Evolutionary conservation across 2,888 invertebrate species (phyloP), one percentile per base, ranked within the genome.

Genomic region (Orchestes rusci): DNA sequence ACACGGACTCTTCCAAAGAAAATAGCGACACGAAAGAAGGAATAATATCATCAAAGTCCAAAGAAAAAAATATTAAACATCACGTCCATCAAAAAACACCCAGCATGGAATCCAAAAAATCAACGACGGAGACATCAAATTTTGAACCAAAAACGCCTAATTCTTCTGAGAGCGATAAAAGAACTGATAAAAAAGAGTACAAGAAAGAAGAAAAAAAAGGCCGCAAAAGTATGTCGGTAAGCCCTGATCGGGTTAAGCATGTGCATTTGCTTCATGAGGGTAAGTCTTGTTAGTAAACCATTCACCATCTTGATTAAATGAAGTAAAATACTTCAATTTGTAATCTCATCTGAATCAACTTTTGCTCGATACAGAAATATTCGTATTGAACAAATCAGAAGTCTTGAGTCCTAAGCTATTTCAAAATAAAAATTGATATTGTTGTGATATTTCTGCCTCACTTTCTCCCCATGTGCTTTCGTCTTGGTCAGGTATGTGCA

Each of bases 21-120:
- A 45, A 37, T 19, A 8, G 38, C 3, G 34, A 44, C 8, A 16
- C 18, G 5, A 45, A 48, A 30, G 48, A 48, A 30, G 48, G 42
- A 1, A 36, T 15, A 2, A 23, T 45, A 2, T 39, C 45, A 2
- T 39, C 45, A 4, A 40, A 29, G 31, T 39, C 49, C 46, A 51
- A 44, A 31, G 33, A 18, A 17, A 34, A 13, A 40, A 52, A 30
- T 12, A 34, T 43, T 20, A 52, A 49, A 45, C 40, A 31, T 16
- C n/a, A n/a, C n/a, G 45, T 33, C 12, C 56, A 55, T 33, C 60
- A 73, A 56, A 70, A 75, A 43, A 62, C 64, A 2, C 60, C 62
- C 5, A 64, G 62, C 43, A 42, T 58, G 10, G 65, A 66, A 42
- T 62, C 63, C 5, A 62, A 59, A 43, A 60, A 57, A 43, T 58